Evolutionary conservation across 2,888 invertebrate species (phyloP), one percentile per base, ranked within the genome.

Genomic region (Drosophila melanosoma): DNA sequence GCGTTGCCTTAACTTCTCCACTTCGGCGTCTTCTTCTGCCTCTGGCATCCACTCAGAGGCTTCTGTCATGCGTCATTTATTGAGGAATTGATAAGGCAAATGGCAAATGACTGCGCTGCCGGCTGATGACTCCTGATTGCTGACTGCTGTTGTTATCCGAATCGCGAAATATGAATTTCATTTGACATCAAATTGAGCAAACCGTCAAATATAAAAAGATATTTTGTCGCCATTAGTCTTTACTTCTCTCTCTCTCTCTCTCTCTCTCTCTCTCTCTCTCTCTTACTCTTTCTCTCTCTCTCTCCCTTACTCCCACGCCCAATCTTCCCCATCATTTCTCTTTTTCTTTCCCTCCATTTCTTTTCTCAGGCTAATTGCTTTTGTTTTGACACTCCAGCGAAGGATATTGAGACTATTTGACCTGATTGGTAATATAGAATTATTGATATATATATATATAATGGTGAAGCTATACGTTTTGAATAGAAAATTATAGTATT

Each of bases 91-190:
- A 90, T 90, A 89, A 88, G 88, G 51, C 26, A 29, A 29, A 29
- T 32, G 54, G 38, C 69, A 58, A 70, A 51, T 61, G 75, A 32
- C 35, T 52, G 52, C 38, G 45, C 51, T 45, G 51, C 52, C 23
- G 45, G 12, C 45, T n/a, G 40, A 4, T 10, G 40, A 10, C n/a
- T 69, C 56, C 5, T 10, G 53, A 12, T 33, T 54, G 54, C 17
- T 11, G n/a, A n/a, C n/a, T 32, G 35, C 35, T 59, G 52, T 12
- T 56, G 1, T 56, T 40, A 56, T 69, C 66, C 60, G 48, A 33
- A 53, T 65, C 48, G 87, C 73, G 53, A 80, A 89, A 78, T 89
- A 84, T 89, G 89, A 89, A 82, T 89, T 83, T 81, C 62, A 90
- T 90, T 87, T 69, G 73, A 75, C 83, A 81, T 76, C 87, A 74